A percentile compares a stretch with the other conserved stretches of the same genome.
phyloP scores from a whole-genome alignment of 2,113 vertebrate genomes.

The Prinia subflava region DNA sequence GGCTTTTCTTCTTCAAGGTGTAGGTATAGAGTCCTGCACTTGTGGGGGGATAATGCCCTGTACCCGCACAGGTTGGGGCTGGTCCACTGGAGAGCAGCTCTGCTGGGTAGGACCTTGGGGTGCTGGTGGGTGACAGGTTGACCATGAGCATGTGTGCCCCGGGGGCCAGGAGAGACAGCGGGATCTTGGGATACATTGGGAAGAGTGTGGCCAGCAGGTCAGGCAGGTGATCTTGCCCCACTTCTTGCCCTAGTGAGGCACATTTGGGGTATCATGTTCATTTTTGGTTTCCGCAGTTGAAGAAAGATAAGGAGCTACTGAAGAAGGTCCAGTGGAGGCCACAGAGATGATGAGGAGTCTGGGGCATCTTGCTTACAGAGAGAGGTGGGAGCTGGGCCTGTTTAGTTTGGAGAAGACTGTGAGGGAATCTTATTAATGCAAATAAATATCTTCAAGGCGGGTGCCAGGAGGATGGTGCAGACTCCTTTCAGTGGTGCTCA shows the following conservation, averaged over 20 bases:
- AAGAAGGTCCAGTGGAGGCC: neutral
- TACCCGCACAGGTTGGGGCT: neutral
- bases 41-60: fast-evolving
- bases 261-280: neutral
- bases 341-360: neutral
- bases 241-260: neutral
- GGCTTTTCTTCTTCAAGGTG: neutral
- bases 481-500: neutral
- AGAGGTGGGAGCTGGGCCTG: neutral
- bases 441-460: neutral
- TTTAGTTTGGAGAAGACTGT: neutral
- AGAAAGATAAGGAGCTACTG: neutral
- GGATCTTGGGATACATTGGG: fast-evolving
- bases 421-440: neutral
- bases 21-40: neutral
- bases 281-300: neutral
- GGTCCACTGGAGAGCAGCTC: neutral
- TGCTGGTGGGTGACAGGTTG: neutral
- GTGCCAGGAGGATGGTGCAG: neutral
- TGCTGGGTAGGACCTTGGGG: neutral
- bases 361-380: neutral
- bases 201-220: neutral
- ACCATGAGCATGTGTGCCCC: neutral
- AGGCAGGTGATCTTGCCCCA: neutral
- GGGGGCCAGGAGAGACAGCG: neutral